Evolutionary conservation across 2,888 invertebrate species (phyloP), one percentile per base, ranked within the genome.

Genomic region (Epinotia ramella): DNA sequence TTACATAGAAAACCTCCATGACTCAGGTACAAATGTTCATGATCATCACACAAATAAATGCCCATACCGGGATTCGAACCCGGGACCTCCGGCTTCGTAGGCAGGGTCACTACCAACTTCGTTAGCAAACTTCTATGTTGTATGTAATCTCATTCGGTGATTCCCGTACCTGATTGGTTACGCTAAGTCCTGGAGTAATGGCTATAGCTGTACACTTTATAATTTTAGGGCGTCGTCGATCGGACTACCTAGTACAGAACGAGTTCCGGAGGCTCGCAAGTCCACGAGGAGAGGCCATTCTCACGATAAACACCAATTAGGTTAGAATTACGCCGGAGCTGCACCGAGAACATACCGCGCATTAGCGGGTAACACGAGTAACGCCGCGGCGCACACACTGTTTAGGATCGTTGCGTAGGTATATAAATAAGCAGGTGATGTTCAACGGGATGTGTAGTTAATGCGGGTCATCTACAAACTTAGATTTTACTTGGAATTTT

Each of bases 281-380:
- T 60, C 62, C 73, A 33, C 62, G 67, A 64, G 64, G 1, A 40
- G 40, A 63, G 53, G 64, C 64, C 57, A 57, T 64, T 75, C 75
- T 70, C 75, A 75, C 75, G 70, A 75, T 75, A 75, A 70, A 74
- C 69, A 59, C 75, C 75, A 70, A 75, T 75, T 75, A 75, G 74
- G 60, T 24, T 65, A 65, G 70, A 75, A 75, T 70, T 70, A 74
- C 73, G 56, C 57, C 53, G 49, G 59, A 40, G 18, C 63, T 9
- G 63, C 9, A 9, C 20, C 53, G 44, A 24, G 64, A 33, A 63
- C 63, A 33, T 33, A 24, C 3, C 20, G 49, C 24, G 71, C 71
- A 49, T 57, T 63, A 63, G 68, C 68, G 59, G 68, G 44, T 59
- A 59, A 69, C 59, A 59, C 68, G 44, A 46, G 68, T 69, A 59